A percentile compares a stretch with the other conserved stretches of the same genome.
Evolutionary conservation across 2,113 vertebrate species (phyloP).

Genomic region (Spheniscus mendiculus): DNA sequence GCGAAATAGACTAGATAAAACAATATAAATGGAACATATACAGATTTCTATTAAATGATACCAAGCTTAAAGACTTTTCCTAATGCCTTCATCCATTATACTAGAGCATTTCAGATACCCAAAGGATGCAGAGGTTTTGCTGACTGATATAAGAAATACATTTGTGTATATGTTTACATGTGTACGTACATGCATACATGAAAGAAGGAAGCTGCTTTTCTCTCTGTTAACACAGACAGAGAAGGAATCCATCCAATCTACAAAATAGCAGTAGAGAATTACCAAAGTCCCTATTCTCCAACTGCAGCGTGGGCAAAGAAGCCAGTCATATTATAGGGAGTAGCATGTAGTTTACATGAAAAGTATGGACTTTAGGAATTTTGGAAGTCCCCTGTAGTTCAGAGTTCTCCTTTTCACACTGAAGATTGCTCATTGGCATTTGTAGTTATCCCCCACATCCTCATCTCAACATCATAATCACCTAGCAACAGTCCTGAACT

Average conservation of each 20-base stretch:
- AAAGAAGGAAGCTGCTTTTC: background rate
- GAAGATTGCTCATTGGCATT: background rate
- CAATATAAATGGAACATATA: constrained; percentile 62
- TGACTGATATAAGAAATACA: background rate
- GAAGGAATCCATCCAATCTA: background rate
- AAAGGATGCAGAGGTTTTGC: background rate
- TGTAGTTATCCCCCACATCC: background rate
- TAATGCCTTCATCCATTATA: constrained; percentile 30
- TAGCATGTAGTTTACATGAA: background rate
- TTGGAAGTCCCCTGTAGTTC: background rate
- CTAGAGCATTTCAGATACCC: background rate
- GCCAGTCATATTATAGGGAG: background rate
- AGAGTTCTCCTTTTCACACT: background rate
- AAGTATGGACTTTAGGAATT: background rate
- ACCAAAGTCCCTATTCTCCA: background rate
- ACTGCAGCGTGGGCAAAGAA: background rate
- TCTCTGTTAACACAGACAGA: background rate
- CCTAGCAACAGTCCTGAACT: background rate
- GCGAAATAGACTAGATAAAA: constrained; percentile 69
- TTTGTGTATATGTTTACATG: background rate
- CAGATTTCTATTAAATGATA: constrained; percentile 72
- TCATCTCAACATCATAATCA: background rate
- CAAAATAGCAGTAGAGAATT: background rate
- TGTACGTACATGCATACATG: background rate
- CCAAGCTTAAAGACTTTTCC: constrained; percentile 34